These are phyloP conservation scores for Halcyon chelicuti DNA, from an alignment of 2,797 vertebrate genomes.

Conservation along the genomic window DNA sequence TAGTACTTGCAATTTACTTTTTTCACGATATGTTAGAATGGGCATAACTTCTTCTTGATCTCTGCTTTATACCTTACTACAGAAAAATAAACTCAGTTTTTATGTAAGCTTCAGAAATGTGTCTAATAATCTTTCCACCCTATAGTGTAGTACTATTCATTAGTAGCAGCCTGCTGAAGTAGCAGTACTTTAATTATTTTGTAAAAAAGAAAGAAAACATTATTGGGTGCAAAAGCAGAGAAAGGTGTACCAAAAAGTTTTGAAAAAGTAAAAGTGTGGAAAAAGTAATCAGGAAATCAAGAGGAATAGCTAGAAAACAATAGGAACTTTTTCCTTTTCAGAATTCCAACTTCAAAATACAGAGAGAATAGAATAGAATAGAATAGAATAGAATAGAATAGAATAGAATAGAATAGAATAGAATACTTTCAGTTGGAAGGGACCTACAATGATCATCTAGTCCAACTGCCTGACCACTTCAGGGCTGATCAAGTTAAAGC, in stretches of 20 bases:
- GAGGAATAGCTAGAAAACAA: neutral
- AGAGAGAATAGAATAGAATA: too few relatives aligned
- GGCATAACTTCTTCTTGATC: neutral
- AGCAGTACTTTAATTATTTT: neutral
- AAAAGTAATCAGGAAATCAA: neutral
- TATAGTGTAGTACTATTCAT: neutral
- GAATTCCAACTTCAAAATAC: neutral
- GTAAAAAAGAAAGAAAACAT: neutral
- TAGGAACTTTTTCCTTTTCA: neutral
- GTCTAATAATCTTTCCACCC: neutral
- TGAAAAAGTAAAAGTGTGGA: neutral
- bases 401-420: too few relatives aligned
- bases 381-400: too few relatives aligned
- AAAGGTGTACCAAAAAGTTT: neutral
- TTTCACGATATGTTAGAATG: neutral
- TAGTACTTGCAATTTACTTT: neutral
- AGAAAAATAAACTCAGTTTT: neutral
- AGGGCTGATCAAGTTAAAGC: neutral
- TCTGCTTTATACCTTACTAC: neutral
- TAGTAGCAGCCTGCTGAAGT: neutral
- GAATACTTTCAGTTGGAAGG: neutral
- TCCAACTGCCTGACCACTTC: neutral
- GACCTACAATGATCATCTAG: neutral
- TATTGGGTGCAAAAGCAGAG: neutral
- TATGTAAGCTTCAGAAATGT: too few relatives aligned